A percentile compares a stretch with the other conserved stretches of the same genome.
These are phyloP conservation scores for Chymomyza fuscimana DNA, from an alignment of 2,888 invertebrate species.

Conservation along the genomic window DNA sequence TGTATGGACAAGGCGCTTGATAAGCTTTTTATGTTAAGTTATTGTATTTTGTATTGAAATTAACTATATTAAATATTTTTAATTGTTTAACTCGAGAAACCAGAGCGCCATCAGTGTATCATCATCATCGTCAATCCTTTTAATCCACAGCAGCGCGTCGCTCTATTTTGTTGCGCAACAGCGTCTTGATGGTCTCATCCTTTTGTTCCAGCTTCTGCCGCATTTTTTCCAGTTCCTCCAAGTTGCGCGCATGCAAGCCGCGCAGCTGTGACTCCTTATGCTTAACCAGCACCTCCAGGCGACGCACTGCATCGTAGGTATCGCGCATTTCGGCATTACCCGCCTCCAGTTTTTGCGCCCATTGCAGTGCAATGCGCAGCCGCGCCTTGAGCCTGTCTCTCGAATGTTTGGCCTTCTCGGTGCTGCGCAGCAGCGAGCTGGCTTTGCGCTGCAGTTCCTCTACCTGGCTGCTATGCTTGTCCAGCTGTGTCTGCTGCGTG, in stretches of 20 bases:
- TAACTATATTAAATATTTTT: conserved; percentile 75
- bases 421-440: conserved; percentile 59
- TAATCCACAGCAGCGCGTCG: conserved; percentile 58
- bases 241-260: conserved; percentile 74
- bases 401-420: conserved; percentile 75
- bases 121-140: not conserved
- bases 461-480: conserved; percentile 43
- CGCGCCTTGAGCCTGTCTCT: conserved; percentile 77
- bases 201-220: conserved; percentile 76
- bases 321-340: conserved; percentile 73
- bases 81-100: conserved; percentile 42
- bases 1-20: conserved; percentile 59
- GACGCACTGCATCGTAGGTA: conserved; percentile 77
- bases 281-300: conserved; percentile 76
- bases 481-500: conserved; percentile 56
- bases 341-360: conserved; percentile 77
- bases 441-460: conserved; percentile 59
- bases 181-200: conserved; percentile 78
- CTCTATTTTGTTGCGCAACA: conserved; percentile 68
- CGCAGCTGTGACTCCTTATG: conserved; percentile 79
- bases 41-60: conserved; percentile 73
- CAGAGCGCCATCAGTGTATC: not conserved
- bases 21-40: conserved; percentile 68
- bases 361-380: conserved; percentile 76
- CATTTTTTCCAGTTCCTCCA: conserved; percentile 76